These are phyloP conservation scores for Strigamia maritima DNA, from an alignment of 2,888 invertebrate genomes.

Conservation along the genomic window DNA sequence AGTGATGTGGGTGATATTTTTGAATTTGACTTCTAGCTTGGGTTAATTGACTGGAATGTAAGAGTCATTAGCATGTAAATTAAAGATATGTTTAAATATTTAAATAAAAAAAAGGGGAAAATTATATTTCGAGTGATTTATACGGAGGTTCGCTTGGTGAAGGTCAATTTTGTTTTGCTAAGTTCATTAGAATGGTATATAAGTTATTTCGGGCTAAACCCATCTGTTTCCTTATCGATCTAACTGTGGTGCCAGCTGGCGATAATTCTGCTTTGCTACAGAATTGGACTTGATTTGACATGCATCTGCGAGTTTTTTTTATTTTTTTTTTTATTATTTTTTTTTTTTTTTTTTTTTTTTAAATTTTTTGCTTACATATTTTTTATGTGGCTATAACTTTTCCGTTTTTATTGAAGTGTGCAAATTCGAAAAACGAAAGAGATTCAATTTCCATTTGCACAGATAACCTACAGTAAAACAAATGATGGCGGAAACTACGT, in stretches of 20 bases:
- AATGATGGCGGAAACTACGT: slow-evolving; percentile 24
- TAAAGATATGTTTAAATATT: background rate
- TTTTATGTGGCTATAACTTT: slow-evolving; percentile 1
- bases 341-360: too few species aligned
- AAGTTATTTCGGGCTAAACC: background rate
- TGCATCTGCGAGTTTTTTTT: slow-evolving; percentile 9
- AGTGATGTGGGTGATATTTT: background rate
- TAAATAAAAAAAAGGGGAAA: background rate
- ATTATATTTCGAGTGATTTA: background rate
- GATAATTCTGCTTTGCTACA: slow-evolving; percentile 5
- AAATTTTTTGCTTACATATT: background rate
- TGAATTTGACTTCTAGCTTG: background rate
- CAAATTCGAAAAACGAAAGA: slow-evolving; percentile 25
- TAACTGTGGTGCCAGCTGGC: slow-evolving; percentile 10
- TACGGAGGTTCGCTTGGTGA: background rate
- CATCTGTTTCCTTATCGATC: slow-evolving; percentile 2
- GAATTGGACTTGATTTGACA: slow-evolving; percentile 10
- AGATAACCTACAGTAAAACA: slow-evolving; percentile 30
- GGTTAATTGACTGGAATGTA: background rate
- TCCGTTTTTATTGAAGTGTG: background rate
- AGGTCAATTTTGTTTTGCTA: background rate
- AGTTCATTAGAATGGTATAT: background rate
- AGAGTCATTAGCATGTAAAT: slow-evolving; percentile 10
- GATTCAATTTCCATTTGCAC: slow-evolving; percentile 34
- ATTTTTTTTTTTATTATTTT: too few species aligned